Evolutionary conservation across 1,140 invertebrate species (phyloP).

Genomic region (Nasonia vitripennis): DNA sequence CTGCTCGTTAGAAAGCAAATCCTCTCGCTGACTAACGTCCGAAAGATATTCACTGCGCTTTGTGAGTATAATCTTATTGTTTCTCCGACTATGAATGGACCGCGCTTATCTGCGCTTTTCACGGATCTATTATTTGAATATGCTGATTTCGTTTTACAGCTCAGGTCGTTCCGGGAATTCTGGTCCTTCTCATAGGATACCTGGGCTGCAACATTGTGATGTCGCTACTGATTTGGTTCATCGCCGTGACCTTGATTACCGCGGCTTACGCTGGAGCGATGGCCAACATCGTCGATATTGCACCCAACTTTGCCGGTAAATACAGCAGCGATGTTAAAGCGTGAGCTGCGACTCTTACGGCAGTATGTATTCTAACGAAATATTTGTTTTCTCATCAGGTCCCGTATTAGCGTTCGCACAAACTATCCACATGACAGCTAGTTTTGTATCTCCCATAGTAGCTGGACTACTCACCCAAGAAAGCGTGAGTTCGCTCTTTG

Average conservation of each 20-base stretch:
- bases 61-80: constrained; percentile 69
- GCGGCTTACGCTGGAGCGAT: constrained; percentile 85
- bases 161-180: constrained; percentile 82
- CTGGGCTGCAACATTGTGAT: constrained; percentile 79
- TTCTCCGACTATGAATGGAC: background rate
- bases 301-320: constrained; percentile 81
- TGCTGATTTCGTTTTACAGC: constrained; percentile 66
- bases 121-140: background rate
- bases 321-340: background rate
- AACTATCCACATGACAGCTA: constrained; percentile 85
- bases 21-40: constrained; percentile 79
- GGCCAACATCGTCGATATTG: constrained; percentile 85
- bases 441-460: constrained; percentile 81
- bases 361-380: background rate
- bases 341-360: too few relatives aligned
- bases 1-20: constrained; percentile 77
- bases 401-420: constrained; percentile 84
- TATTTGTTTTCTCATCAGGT: constrained; percentile 65
- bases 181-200: constrained; percentile 81
- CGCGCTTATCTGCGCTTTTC: background rate
- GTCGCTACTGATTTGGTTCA: constrained; percentile 80
- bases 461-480: constrained; percentile 78
- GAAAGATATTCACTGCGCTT: constrained; percentile 82
- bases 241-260: constrained; percentile 83
- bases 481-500: constrained; percentile 69